Evolutionary conservation across 2,888 invertebrate genomes (phyloP), one percentile per base, ranked within the genome.

Genomic region (Pachymerium ferrugineum): DNA sequence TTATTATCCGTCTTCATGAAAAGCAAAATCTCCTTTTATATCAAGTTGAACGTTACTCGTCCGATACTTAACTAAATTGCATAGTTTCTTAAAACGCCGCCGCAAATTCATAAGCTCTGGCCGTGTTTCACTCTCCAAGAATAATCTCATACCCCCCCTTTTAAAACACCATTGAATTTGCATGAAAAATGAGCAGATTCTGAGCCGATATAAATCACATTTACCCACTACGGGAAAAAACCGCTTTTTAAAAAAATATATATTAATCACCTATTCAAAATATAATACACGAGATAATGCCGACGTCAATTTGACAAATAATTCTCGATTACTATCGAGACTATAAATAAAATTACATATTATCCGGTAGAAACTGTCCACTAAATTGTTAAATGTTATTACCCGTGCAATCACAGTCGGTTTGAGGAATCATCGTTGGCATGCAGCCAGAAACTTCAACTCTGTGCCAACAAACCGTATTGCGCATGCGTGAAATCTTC

Each of bases 371-470:
- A 25, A 62, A 62, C 62, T 62, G 62, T 62, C 62, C 62, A 62
- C 62, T 62, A 62, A 62, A 62, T 62, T 62, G 62, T 62, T 62
- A 62, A 62, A 62, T 62, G 62, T 62, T 62, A 62, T 62, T 62
- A 62, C 62, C 62, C 62, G 62, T 62, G 62, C 62, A 62, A 62
- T 62, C 62, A 62, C 62, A 62, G 62, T 28, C 62, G 62, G 25
- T 62, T 62, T 62, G 62, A 62, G 62, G n/a, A 62, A 62, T 62
- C 62, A 62, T 62, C 62, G 28, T 62, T 62, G 62, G 62, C 62
- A 62, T 62, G 25, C 28, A 28, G 62, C 62, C 62, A 62, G 62
- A n/a, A n/a, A 22, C 25, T 28, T 62, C 62, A 62, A 25, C 25
- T 62, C 62, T 10, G 5, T 62, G 62, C 62, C 62, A 62, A 28